These are phyloP conservation scores for Napeogenes sylphis DNA, from an alignment of 2,888 invertebrate species.

Conservation along the genomic window DNA sequence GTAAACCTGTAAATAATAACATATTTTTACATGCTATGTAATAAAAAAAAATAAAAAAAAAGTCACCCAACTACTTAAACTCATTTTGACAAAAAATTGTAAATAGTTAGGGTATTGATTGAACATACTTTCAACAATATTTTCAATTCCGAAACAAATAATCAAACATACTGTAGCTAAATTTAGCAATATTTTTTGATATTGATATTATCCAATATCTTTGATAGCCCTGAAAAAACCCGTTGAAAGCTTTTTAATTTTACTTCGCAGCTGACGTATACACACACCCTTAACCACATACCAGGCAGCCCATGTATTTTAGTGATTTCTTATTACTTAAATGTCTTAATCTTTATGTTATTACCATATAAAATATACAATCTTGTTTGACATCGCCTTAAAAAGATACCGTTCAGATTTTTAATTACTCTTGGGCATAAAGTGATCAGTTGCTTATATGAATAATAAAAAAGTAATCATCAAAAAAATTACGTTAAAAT, in stretches of 20 bases:
- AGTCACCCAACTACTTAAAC: too few species aligned
- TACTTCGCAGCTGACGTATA: conserved; percentile 66
- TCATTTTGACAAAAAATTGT: too few species aligned
- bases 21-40: too few species aligned
- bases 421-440: not conserved
- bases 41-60: too few species aligned
- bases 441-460: not conserved
- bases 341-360: conserved; percentile 30
- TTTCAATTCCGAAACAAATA: not conserved
- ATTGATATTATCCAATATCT: not conserved
- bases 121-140: too few species aligned
- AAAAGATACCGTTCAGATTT: conserved; percentile 3
- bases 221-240: conserved; percentile 46
- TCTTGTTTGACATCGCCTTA: conserved; percentile 6
- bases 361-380: conserved; percentile 23
- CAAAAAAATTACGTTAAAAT: too few species aligned
- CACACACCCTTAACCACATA: conserved; percentile 55
- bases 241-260: conserved; percentile 60
- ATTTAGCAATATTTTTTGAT: not conserved
- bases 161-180: not conserved
- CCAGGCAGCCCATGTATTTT: conserved; percentile 11
- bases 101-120: too few species aligned
- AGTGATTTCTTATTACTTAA: conserved; percentile 22
- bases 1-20: too few species aligned
- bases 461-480: too few species aligned